These are phyloP conservation scores for Forbesichthys agassizii DNA, from an alignment of 2,113 vertebrate species.

Conservation along the genomic window DNA sequence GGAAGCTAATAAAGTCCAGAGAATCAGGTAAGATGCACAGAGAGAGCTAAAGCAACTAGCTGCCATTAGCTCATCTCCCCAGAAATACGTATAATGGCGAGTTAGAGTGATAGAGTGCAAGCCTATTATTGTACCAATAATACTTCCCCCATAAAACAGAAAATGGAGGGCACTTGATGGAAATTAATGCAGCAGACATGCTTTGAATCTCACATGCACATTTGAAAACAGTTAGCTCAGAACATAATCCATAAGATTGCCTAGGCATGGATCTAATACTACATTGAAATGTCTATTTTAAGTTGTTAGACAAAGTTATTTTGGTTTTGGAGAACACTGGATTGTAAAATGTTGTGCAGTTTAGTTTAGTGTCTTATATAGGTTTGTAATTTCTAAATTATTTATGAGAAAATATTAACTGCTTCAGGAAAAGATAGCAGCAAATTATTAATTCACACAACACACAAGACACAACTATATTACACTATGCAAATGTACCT, in stretches of 20 bases:
- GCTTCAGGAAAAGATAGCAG: no score
- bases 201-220: neutral
- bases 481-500: no score
- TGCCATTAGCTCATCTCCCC: no score
- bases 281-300: no score
- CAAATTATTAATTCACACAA: no score
- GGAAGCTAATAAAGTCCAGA: neutral
- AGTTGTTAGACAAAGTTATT: no score
- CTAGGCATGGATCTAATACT: neutral
- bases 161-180: slow-evolving; percentile 5
- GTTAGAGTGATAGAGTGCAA: slow-evolving; percentile 11
- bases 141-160: neutral
- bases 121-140: slow-evolving; percentile 23
- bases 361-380: no score
- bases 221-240: slow-evolving; percentile 14
- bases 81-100: neutral
- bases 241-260: neutral
- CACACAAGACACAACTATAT: no score
- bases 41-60: no score
- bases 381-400: no score
- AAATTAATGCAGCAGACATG: slow-evolving; percentile 9
- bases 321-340: neutral
- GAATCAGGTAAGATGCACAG: neutral
- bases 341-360: neutral
- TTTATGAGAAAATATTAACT: no score